A percentile compares a stretch with the other conserved stretches of the same genome.
These are phyloP conservation scores for Gorilla gorilla DNA, from an alignment of 2,113 vertebrate genomes.

Conservation along the genomic window DNA sequence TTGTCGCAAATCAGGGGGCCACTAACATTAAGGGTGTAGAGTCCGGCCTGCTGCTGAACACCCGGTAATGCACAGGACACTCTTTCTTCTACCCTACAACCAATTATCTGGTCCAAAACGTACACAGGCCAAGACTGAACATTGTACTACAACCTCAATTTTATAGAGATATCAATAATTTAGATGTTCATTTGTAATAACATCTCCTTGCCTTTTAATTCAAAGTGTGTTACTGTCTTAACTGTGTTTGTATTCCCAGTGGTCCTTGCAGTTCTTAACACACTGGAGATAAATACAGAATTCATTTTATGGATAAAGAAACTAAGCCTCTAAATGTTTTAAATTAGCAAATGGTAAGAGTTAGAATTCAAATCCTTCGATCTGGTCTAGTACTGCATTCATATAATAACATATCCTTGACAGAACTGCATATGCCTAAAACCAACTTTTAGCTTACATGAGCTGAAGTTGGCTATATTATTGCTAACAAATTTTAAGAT, in stretches of 20 bases:
- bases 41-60: not conserved
- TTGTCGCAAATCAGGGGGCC: not conserved
- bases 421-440: not conserved
- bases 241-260: not conserved
- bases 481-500: not conserved
- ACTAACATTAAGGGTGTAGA: not conserved
- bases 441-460: slow-evolving; percentile 1
- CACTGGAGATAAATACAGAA: not conserved
- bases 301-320: not conserved
- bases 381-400: not conserved
- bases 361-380: not conserved
- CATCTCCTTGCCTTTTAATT: not conserved
- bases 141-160: not conserved
- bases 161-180: not conserved
- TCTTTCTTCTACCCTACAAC: not conserved
- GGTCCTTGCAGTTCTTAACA: not conserved
- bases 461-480: not conserved
- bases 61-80: not conserved
- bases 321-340: not conserved
- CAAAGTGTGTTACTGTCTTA: not conserved
- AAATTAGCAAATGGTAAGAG: not conserved
- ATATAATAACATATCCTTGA: not conserved
- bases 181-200: not conserved
- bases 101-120: not conserved
- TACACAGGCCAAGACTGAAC: not conserved